A percentile compares a stretch with the other conserved stretches of the same genome.
These are phyloP conservation scores for Trachythela sp. DNA, from an alignment of 64 coral and sea anemone species.

Conservation along the genomic window DNA sequence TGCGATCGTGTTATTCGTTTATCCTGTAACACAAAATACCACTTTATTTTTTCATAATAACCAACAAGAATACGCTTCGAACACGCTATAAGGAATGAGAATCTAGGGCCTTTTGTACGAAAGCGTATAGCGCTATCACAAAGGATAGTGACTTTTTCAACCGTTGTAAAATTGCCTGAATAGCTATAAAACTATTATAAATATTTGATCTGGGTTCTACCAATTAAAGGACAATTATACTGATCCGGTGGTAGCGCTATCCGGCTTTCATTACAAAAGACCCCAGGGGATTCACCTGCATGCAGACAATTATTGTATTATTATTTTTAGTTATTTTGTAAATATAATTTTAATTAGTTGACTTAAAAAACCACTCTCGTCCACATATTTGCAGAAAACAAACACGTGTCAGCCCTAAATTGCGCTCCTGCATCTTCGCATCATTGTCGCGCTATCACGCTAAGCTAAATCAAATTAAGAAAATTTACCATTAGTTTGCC, in stretches of 20 bases:
- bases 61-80: too few species aligned
- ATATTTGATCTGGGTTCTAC: neutral
- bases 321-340: neutral
- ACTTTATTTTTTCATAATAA: too few species aligned
- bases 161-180: neutral
- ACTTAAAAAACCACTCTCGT: conserved; percentile 54
- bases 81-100: too few species aligned
- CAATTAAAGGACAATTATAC: too few species aligned
- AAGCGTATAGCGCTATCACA: neutral
- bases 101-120: too few species aligned
- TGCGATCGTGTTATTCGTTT: neutral
- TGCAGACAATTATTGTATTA: neutral
- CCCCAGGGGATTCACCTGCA: too few species aligned
- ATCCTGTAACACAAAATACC: neutral
- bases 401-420: conserved; percentile 37
- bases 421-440: conserved; percentile 14
- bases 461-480: neutral
- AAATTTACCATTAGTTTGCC: neutral
- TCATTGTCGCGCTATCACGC: conserved; percentile 34
- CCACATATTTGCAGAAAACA: conserved; percentile 31
- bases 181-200: neutral
- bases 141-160: too few species aligned
- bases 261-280: too few species aligned
- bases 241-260: too few species aligned
- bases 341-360: neutral